phyloP scores from a whole-genome alignment of 2,888 invertebrate genomes.

The Syrista parreyssii region DNA sequence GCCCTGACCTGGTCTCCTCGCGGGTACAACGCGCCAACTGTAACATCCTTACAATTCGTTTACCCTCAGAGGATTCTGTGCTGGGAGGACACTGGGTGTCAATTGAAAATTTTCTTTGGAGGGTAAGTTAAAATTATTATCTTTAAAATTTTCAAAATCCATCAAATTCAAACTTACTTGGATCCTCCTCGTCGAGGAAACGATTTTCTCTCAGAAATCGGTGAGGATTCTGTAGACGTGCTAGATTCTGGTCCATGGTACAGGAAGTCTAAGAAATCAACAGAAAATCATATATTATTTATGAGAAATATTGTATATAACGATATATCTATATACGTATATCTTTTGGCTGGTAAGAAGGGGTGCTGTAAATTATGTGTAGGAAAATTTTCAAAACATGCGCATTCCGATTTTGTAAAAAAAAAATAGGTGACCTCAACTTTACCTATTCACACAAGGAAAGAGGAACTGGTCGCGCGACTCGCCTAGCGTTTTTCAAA shows the following conservation, averaged over 20 bases:
- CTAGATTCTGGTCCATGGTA: constrained; percentile 68
- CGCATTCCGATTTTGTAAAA: background rate
- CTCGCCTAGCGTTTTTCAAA: background rate
- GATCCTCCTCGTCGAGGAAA: constrained; percentile 66
- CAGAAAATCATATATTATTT: constrained; percentile 8
- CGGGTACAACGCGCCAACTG: constrained; percentile 66
- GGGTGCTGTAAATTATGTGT: background rate
- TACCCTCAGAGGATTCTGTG: background rate
- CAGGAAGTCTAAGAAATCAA: constrained; percentile 59
- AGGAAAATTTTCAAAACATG: background rate
- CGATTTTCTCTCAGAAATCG: constrained; percentile 67
- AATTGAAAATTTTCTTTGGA: background rate
- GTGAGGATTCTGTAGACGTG: constrained; percentile 68
- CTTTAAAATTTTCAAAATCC: constrained; percentile 7
- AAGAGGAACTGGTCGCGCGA: background rate
- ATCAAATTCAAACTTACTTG: constrained; percentile 50
- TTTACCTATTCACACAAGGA: background rate
- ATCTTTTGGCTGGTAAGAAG: background rate
- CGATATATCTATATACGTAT: background rate
- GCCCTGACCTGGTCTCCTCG: constrained; percentile 66
- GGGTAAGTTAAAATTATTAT: background rate
- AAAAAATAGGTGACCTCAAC: background rate
- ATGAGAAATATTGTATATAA: background rate
- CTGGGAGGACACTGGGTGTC: background rate
- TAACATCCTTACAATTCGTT: constrained; percentile 52